Evolutionary conservation across 2,888 invertebrate genomes (phyloP).

Genomic region (Temnothorax rugatulus): DNA sequence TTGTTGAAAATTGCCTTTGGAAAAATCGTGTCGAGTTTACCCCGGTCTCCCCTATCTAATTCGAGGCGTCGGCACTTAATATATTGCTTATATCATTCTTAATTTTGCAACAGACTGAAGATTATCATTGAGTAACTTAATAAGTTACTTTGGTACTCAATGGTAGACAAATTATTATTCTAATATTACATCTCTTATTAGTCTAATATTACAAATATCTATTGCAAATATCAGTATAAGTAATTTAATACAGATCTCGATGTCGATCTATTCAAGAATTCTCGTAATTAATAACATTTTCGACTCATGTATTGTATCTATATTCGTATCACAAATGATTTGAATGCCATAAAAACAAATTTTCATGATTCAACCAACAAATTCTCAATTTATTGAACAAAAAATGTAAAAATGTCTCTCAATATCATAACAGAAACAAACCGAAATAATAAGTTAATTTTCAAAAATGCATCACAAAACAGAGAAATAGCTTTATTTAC

Average conservation of each 20-base stretch:
- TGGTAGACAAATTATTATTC: neutral
- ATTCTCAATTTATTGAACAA: neutral
- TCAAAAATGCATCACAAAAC: neutral
- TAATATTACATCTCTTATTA: no score
- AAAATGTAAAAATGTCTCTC: neutral
- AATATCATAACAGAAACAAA: neutral
- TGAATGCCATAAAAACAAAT: neutral
- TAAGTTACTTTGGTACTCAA: neutral
- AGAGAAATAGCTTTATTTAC: conserved; percentile 6
- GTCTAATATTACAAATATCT: neutral
- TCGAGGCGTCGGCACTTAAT: neutral
- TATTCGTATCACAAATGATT: neutral
- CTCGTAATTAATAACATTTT: neutral
- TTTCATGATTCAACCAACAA: neutral
- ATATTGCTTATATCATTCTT: neutral
- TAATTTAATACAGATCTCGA: neutral
- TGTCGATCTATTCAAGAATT: neutral
- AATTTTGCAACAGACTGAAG: neutral
- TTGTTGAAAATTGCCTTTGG: no score
- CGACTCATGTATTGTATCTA: neutral
- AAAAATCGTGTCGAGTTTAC: no score
- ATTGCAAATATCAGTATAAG: neutral
- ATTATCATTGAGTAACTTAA: neutral
- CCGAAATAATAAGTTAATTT: neutral
- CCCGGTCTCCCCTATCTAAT: no score